Conservation (phyloP, 1,140 invertebrate genomes). For the Octopus bimaculoides region DNA sequence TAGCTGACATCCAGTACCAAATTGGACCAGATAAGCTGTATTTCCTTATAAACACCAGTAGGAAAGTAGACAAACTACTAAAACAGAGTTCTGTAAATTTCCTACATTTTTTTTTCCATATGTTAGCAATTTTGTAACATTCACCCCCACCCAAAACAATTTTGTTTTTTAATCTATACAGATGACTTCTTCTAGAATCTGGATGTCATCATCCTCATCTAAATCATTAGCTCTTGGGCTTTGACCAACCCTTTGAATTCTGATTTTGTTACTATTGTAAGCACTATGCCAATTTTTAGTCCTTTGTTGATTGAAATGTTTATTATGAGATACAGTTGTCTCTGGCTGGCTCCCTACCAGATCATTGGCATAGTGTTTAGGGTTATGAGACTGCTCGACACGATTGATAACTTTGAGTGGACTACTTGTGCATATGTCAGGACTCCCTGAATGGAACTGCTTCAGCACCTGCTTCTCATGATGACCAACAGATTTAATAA, state of each 20-base stretch:
- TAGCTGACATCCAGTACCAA: background rate
- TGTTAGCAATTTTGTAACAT: no score
- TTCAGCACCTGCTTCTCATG: background rate
- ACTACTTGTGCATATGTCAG: background rate
- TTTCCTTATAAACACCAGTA: background rate
- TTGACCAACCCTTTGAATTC: slow-evolving; percentile 3
- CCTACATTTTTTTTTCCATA: background rate
- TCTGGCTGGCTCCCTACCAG: background rate
- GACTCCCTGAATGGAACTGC: background rate
- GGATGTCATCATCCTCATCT: slow-evolving; percentile 12
- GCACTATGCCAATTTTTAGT: slow-evolving; percentile 5
- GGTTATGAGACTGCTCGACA: background rate
- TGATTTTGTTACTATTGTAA: slow-evolving; percentile 1
- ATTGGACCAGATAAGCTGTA: background rate
- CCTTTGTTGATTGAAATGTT: background rate
- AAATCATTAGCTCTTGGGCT: slow-evolving; percentile 7
- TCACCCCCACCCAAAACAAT: no score
- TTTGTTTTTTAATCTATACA: slow-evolving; percentile 8
- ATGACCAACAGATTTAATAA: background rate
- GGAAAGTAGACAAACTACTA: background rate
- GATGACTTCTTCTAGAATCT: slow-evolving; percentile 12
- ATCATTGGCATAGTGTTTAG: background rate
- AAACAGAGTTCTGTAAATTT: background rate
- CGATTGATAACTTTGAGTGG: slow-evolving; percentile 10
- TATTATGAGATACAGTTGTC: background rate